Conservation (phyloP, 64 coral and sea anemone genomes). For the Porites lutea region DNA sequence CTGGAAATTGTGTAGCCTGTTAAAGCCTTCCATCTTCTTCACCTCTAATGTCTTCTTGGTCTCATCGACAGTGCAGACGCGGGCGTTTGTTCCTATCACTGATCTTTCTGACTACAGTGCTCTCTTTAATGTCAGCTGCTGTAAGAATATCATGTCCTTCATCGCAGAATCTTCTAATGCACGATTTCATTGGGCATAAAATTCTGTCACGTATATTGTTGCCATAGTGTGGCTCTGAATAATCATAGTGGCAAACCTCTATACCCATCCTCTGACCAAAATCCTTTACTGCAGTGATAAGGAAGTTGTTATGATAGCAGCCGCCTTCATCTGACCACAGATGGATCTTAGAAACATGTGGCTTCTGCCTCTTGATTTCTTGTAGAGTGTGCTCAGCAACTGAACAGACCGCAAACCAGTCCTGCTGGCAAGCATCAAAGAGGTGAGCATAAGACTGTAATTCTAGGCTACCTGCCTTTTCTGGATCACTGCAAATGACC, state of each 20-base stretch:
- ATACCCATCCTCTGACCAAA: conserved; percentile 31
- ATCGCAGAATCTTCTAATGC: conserved; percentile 13
- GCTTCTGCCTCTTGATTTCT: conserved; percentile 16
- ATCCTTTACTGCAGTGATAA: conserved; percentile 35
- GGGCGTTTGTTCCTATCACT: conserved; percentile 1
- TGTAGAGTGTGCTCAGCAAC: conserved; percentile 32
- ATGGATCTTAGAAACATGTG: background rate
- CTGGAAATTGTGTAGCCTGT: conserved; percentile 49
- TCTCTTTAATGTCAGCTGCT: background rate
- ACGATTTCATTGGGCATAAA: conserved; percentile 19
- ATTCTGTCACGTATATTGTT: conserved; percentile 34
- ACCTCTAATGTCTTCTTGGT: conserved; percentile 21
- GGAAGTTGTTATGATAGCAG: conserved; percentile 49
- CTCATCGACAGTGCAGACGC: conserved; percentile 35
- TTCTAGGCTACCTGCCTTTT: background rate
- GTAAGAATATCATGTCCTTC: conserved; percentile 33
- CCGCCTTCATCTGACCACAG: conserved; percentile 36
- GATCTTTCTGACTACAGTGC: conserved; percentile 15
- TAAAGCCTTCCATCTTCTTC: conserved; percentile 52
- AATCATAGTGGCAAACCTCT: background rate
- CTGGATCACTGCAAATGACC: conserved; percentile 22
- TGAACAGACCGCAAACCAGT: conserved; percentile 54
- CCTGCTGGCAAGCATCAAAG: conserved; percentile 51
- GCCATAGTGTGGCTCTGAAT: conserved; percentile 22
- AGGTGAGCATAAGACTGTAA: conserved; percentile 31